Evolutionary conservation across 2,888 invertebrate species (phyloP), one percentile per base, ranked within the genome.

Genomic region (Amblyteles armatorius): DNA sequence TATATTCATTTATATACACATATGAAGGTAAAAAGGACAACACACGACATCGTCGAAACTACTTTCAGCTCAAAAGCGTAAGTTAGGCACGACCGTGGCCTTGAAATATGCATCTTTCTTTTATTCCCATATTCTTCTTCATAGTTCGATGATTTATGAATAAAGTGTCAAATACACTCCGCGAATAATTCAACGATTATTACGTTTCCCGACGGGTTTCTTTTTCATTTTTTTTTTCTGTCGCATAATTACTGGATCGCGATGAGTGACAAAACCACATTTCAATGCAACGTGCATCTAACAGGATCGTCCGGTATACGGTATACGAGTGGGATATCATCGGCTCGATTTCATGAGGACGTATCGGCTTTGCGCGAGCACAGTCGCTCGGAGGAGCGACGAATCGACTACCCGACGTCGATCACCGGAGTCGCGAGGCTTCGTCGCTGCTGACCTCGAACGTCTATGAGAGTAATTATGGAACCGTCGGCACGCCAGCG

Each of bases 391-490:
- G 29, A 26, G 60, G 60, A 29, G 13, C 67, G 67, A 67, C 77
- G 40, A 77, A 77, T 77, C 77, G 77, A 77, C 52, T 26, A 3
- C 65, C 16, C 77, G 55, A 36, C 67, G 67, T 52, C 52, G 67
- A 77, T 52, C 67, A 52, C 78, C 57, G 44, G 33, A 11, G 76
- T 48, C 36, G 33, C 67, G 67, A 44, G 81, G 79, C 74, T 82
- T 67, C 76, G 65, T 85, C 85, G 82, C 68, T 79, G 82, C 40
- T 82, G 85, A 85, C 85, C 85, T 85, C 85, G 85, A 85, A 85
- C 67, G 82, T 85, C 82, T 85, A 85, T 85, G 85, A 82, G 82
- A 82, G 79, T 82, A 85, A 82, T 85, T 79, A 85, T 79, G 85
- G 82, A 79, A 82, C 68, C 55, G 73, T 44, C 82, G 85, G 85